Conservation (phyloP, 2,797 vertebrate species). For the Eulemur coronatus region DNA sequence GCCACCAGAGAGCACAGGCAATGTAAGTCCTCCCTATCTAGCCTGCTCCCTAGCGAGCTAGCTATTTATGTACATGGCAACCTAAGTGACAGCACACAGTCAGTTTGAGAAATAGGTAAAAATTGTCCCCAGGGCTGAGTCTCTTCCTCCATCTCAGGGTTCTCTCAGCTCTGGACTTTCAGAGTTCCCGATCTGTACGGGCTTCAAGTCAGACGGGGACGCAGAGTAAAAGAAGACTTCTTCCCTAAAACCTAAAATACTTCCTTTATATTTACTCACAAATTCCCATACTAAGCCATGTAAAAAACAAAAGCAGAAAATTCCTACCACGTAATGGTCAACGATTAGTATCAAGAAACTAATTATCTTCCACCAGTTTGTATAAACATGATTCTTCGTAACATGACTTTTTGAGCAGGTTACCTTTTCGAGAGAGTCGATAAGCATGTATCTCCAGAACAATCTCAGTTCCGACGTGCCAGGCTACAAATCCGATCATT, state of each 20-base stretch:
- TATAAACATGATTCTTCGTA: background rate
- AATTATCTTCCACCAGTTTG: background rate
- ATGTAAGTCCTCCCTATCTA: background rate
- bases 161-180: background rate
- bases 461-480: conserved; percentile 88
- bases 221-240: background rate
- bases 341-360: background rate
- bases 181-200: background rate
- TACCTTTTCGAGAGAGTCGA: conserved; percentile 86
- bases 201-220: background rate
- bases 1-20: background rate
- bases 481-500: conserved; percentile 89
- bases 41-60: background rate
- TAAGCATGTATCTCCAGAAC: conserved; percentile 88
- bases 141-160: background rate
- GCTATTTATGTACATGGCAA: accelerated
- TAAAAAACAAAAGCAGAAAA: background rate
- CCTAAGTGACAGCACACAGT: background rate
- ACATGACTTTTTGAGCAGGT: background rate
- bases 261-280: background rate
- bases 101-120: background rate
- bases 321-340: background rate
- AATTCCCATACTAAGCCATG: background rate
- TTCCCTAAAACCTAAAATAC: background rate
- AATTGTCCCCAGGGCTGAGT: background rate